Evolutionary conservation across 2,797 vertebrate genomes (phyloP), one percentile per base, ranked within the genome.

Genomic region (Anomalospiza imberbis): DNA sequence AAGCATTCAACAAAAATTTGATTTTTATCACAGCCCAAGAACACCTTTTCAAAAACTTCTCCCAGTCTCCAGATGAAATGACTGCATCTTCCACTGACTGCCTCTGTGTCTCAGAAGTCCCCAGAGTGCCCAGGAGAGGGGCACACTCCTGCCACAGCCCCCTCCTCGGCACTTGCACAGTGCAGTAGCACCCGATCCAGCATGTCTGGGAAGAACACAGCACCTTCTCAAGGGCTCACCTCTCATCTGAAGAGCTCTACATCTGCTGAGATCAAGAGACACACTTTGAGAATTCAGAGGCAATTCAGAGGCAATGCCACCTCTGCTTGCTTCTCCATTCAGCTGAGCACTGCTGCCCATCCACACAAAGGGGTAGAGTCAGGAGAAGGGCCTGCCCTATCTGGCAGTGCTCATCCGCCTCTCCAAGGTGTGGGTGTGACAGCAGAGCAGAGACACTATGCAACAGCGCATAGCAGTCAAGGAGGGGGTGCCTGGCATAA

Each of bases 191-290:
- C 19, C 29, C 1, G 1, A 31, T 13, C 16, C 61, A 57, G 17
- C 28, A 3, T 0, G 0, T 6, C 38, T 75, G 45, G 31, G 50
- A 54, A 13, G 6, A 65, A 0, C n/a, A 31, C n/a, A 36, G 24
- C 31, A 28, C 29, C 21, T 17, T 54, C 50, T 8, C 50, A 57
- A 10, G 54, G 28, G 12, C 44, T 76, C 58, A 47, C 10, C 28
- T 34, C 47, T 54, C 67, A 15, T 8, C 13, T 53, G 31, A 62
- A 55, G 22, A 78, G 51, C 31, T 74, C 36, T 28, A 55, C 13
- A 16, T 45, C 42, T 65, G 13, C 19, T n/a, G 29, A 48, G 17
- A 53, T 10, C 19, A 31, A n/a, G 19, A 65, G 61, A 25, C 17
- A 38, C 34, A 17, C 28, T 53, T 48, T 31, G 66, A 68, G 38